Conservation (phyloP, 2,113 vertebrate genomes). For the Numenius arquata region DNA sequence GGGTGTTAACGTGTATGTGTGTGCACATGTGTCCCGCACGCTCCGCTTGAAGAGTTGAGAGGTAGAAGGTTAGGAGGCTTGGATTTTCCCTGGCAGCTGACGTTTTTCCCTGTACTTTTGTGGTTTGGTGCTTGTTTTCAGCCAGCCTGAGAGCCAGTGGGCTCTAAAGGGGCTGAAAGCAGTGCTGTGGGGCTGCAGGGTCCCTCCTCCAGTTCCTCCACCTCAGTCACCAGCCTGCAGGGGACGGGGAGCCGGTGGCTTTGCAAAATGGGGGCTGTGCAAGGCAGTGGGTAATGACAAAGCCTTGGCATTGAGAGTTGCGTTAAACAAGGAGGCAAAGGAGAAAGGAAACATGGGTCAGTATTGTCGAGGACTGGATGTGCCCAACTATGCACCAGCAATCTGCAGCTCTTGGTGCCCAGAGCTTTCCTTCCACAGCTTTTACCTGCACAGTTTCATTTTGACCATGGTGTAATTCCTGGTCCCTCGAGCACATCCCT, state of each 20-base stretch:
- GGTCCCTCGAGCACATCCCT: background rate
- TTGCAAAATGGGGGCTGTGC: background rate
- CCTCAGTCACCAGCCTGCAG: background rate
- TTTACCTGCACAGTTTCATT: background rate
- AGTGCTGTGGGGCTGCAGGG: background rate
- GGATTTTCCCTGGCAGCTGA: constrained; percentile 27
- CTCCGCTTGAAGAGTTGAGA: background rate
- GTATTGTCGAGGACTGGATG: background rate
- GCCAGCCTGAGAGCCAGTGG: accelerated
- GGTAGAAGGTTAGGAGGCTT: constrained; percentile 25
- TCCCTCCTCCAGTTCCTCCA: background rate
- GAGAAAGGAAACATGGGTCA: background rate
- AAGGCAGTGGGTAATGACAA: background rate
- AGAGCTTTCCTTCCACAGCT: background rate
- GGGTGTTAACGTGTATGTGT: background rate
- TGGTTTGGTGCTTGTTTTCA: background rate
- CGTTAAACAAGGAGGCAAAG: background rate
- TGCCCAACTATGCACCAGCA: background rate
- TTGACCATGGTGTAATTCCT: background rate
- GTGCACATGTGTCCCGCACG: background rate
- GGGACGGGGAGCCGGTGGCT: background rate
- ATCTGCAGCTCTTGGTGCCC: background rate
- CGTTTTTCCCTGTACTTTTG: background rate
- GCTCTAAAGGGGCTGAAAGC: background rate
- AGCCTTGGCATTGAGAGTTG: background rate